Base-by-base conservation (phyloP, 2,888 invertebrate genomes). In the Campoplex capitator region DNA sequence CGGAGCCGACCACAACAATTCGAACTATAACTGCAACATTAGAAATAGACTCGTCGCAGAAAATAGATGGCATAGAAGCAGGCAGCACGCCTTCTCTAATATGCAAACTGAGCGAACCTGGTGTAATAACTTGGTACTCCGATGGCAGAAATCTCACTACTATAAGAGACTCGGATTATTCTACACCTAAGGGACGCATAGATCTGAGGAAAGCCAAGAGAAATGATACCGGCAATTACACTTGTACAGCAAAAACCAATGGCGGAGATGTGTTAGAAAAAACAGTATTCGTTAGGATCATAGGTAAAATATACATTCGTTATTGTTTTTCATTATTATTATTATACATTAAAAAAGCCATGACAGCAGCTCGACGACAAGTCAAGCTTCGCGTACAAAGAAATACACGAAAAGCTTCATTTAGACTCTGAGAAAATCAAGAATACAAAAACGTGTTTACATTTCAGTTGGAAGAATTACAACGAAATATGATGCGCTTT, bases 161-260 rank as follows among this genome's bases (percentile, higher is more conserved):
- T 7, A 89, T 94, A 70, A 92, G 91, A 84, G 92, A 93, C 73
- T 92, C 91, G 11, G 93, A 94, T 3, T 84, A 35, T 89, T 38
- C 88, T 83, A 77, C 79, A 7, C 58, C 79, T 16, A 73, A 73
- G 51, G 95, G 94, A 77, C 95, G 95, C 84, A 93, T 96, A 70
- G 95, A 95, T 84, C 95, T 96, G 88, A 93, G 95, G 65, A 94
- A 95, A 90, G 95, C 96, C 35, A 95, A 95, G 90, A 94, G 96
- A 84, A 94, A 95, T 78, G 96, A 96, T 92, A 95, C 95, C 75
- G 96, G 96, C 38, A 95, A 95, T 91, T 96, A 96, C 91, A 95
- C 95, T 0, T 97, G 97, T 91, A 95, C 95, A 91, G 95, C 95
- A 32, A 91, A 93, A n/a, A 94, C 95, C 58, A 93, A 92, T 77